Evolutionary conservation across 1,140 invertebrate genomes (phyloP).

Genomic region (Orussus abietinus): DNA sequence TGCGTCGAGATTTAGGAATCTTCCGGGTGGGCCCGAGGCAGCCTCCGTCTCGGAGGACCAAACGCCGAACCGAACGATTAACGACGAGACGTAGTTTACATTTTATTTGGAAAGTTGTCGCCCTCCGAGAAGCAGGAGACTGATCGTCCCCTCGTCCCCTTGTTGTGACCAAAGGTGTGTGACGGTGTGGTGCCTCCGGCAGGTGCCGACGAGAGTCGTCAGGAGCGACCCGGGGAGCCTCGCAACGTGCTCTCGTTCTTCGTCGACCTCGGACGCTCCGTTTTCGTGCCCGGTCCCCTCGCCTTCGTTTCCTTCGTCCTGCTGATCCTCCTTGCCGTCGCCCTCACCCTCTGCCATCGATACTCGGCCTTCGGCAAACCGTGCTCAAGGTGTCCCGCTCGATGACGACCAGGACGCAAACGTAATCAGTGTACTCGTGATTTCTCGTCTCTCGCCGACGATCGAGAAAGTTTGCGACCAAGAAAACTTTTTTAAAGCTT

Average conservation of each 20-base stretch:
- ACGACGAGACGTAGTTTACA: too few relatives aligned
- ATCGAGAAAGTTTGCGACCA: too few relatives aligned
- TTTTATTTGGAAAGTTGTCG: too few relatives aligned
- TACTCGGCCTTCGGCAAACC: constrained; percentile 10
- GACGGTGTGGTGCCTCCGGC: constrained; percentile 29
- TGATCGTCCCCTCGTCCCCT: constrained; percentile 7
- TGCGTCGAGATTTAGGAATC: too few relatives aligned
- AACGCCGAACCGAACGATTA: too few relatives aligned
- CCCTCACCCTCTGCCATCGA: constrained; percentile 19
- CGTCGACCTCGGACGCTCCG: constrained; percentile 20
- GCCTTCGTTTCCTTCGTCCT: constrained; percentile 28
- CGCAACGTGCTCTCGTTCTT: constrained; percentile 20
- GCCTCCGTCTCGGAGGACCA: too few relatives aligned
- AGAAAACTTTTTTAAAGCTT: too few relatives aligned
- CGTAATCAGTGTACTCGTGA: background rate
- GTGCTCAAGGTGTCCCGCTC: constrained; percentile 5
- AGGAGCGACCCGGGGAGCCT: constrained; percentile 10
- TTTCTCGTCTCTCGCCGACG: too few relatives aligned
- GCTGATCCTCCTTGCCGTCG: constrained; percentile 28
- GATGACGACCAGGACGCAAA: background rate
- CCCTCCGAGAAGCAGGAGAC: too few relatives aligned
- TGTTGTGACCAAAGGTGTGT: constrained; percentile 26
- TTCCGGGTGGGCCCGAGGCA: too few relatives aligned
- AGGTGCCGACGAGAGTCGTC: constrained; percentile 19
- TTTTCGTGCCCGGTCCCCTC: constrained; percentile 22